A percentile compares a stretch with the other conserved stretches of the same genome.
phyloP scores from a whole-genome alignment of 2,113 vertebrate species.

The Actenoides hombroni region DNA sequence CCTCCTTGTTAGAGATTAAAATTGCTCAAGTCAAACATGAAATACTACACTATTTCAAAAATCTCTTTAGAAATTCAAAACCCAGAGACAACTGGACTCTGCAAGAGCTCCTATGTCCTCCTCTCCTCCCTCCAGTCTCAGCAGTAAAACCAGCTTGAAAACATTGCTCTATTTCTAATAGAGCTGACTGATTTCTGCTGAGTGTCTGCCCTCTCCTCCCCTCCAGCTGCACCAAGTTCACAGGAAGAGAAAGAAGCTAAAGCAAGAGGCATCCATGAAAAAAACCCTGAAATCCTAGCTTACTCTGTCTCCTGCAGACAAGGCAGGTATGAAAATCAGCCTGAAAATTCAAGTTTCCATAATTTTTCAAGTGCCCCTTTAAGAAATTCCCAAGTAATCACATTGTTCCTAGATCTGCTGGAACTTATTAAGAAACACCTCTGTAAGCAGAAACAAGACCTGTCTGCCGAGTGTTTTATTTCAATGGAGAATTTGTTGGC shows the following conservation, averaged over 20 bases:
- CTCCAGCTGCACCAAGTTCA: not conserved
- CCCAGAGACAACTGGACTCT: not conserved
- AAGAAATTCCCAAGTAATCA: not conserved
- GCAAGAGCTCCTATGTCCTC: not conserved
- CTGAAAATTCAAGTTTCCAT: not conserved
- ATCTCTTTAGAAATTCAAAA: not conserved
- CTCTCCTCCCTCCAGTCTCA: not conserved
- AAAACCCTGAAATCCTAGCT: not conserved
- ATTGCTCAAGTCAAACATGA: not conserved
- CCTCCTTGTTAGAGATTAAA: not conserved
- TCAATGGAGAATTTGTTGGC: not conserved
- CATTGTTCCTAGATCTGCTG: not conserved
- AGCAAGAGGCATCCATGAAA: not conserved
- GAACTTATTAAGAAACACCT: not conserved
- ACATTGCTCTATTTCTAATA: not conserved
- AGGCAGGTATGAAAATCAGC: not conserved
- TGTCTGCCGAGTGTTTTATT: not conserved
- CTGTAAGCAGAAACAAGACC: not conserved
- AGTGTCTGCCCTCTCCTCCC: not conserved
- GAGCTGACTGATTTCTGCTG: not conserved
- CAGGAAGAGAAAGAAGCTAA: not conserved
- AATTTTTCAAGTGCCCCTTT: not conserved
- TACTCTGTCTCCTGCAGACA: not conserved
- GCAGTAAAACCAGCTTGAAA: not conserved
- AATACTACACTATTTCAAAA: not conserved